Percentiles rank a stretch among this genome's conserved stretches.
Evolutionary conservation across 2,888 invertebrate species (phyloP).

Genomic region (Cepaea hortensis): DNA sequence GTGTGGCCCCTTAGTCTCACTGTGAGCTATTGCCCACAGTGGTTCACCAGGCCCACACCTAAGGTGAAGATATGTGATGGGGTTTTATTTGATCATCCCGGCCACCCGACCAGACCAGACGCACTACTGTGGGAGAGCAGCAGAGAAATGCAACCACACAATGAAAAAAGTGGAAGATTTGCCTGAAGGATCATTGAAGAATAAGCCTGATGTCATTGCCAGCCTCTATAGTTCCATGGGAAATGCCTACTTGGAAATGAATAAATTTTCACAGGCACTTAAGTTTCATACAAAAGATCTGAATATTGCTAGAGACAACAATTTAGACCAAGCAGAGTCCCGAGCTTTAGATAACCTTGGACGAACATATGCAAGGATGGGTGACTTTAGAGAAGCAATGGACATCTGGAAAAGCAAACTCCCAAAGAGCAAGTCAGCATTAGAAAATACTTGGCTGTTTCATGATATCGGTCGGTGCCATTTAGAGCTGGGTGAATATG

Average conservation of each 20-base stretch:
- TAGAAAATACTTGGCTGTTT: too few species aligned
- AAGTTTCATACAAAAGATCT: conserved; percentile 70
- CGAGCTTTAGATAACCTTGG: conserved; percentile 76
- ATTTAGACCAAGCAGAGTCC: conserved; percentile 72
- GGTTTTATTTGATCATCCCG: too few species aligned
- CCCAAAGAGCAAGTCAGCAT: too few species aligned
- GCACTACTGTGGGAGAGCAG: too few species aligned
- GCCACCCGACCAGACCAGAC: too few species aligned
- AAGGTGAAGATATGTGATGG: too few species aligned
- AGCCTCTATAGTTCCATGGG: conserved; percentile 73
- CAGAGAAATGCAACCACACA: conserved; percentile 68
- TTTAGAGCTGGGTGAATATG: conserved; percentile 53
- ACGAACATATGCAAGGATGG: conserved; percentile 74
- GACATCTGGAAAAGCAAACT: conserved; percentile 58
- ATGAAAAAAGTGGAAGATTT: conserved; percentile 69
- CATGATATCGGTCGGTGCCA: too few species aligned
- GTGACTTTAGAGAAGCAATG: conserved; percentile 74
- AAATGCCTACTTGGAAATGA: conserved; percentile 72
- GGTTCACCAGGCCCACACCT: too few species aligned
- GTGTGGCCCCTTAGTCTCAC: too few species aligned
- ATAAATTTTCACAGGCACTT: conserved; percentile 66
- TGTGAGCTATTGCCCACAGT: too few species aligned
- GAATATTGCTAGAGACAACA: conserved; percentile 64
- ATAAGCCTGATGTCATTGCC: conserved; percentile 69
- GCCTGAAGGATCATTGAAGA: conserved; percentile 67